Percentiles rank a stretch among this genome's conserved stretches.
Conservation (phyloP, 2,113 vertebrate genomes). For the Petaurus breviceps region DNA sequence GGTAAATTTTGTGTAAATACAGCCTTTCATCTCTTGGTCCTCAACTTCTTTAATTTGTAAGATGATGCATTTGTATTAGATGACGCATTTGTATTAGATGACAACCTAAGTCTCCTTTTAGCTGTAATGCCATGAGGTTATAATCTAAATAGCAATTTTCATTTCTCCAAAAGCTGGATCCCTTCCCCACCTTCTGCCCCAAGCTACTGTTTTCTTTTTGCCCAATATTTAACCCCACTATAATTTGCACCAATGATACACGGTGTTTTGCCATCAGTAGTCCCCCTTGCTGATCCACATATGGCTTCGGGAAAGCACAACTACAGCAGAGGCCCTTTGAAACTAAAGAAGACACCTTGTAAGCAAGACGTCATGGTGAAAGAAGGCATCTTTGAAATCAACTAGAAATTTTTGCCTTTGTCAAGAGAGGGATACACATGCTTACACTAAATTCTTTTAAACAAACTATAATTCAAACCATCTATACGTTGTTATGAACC, state of each 20-base stretch:
- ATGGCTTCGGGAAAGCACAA: neutral
- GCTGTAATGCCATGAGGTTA: neutral
- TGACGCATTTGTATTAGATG: neutral
- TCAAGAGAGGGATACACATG: neutral
- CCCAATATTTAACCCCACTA: neutral
- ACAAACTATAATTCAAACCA: neutral
- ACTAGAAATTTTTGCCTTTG: neutral
- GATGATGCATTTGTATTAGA: neutral
- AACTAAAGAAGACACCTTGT: neutral
- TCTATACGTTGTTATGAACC: neutral
- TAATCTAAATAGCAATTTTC: neutral
- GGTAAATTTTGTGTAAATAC: neutral
- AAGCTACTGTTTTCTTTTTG: neutral
- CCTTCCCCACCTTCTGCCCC: neutral
- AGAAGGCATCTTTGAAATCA: neutral
- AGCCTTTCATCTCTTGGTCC: neutral
- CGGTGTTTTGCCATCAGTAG: neutral
- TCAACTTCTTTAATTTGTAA: neutral
- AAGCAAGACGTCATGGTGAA: neutral
- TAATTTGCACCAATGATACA: neutral
- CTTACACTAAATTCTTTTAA: neutral
- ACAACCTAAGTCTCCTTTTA: neutral
- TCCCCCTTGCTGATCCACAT: neutral
- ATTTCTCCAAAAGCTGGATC: neutral
- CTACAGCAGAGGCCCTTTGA: neutral